Base-by-base conservation (phyloP, 2,113 vertebrate species). In the Chloroceryle aenea region DNA sequence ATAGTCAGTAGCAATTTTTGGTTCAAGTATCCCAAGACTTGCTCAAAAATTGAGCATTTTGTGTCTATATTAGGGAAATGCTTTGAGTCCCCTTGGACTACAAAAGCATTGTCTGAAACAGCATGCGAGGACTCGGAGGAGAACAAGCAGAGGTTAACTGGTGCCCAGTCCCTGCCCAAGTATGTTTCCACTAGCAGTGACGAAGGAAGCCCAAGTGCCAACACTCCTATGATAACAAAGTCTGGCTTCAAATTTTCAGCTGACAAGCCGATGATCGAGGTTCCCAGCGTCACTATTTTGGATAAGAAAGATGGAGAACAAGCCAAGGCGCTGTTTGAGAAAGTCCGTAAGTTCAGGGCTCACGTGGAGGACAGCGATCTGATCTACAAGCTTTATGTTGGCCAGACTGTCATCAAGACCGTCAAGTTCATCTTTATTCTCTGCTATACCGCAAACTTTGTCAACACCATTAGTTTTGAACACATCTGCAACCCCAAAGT, bases 1-100 rank as follows among this genome's bases (percentile, higher is more conserved):
- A 99, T 99, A 99, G 99, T 99, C 93, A 99, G 99, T 88, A 99
- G 99, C 97, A 99, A 99, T 96, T 99, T 99, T 97, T 99, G 99
- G 99, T 99, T 99, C 98, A 99, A 99, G 92, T 99, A 99, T 95
- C 99, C 99, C 92, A 99, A 99, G 98, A 99, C 99, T 2, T 99
- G 99, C 95, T 99, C 99, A 73, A 99, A 99, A 98, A 99, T 99
- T 15, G 99, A 99, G 95, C 99, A 99, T 96, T 99, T 99, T 96
- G 99, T 99, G 56, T 99, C 99, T 34, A 99, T 99, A 90, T 96
- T 99, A 88, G 99, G 99, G 23, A 99, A 99, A 83, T 99, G 99
- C 94, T 99, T 99, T 58, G 99, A 99, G 95, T 99, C 99, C 15
- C 99, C 99, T 21, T 99, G 99, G 99, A 99, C 99, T 34, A 99